Conservation (phyloP, 2,113 vertebrate genomes). For the Cryptotis parvus region DNA sequence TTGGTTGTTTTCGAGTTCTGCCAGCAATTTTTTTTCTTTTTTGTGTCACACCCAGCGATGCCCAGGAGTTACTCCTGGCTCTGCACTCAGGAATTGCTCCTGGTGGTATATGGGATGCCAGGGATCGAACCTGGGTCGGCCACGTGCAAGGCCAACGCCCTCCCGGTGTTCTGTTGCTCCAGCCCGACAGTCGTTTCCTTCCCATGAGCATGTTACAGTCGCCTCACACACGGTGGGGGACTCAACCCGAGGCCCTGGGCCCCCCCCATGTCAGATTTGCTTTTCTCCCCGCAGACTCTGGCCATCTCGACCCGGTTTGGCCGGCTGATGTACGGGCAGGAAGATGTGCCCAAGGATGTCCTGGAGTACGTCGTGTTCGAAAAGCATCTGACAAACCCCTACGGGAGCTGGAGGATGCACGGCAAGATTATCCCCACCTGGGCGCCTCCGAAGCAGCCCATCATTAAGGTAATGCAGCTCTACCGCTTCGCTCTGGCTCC, state of each 20-base stretch:
- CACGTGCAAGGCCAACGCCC: too few species aligned
- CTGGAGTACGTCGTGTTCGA: slow-evolving; percentile 96
- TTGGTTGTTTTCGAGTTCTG: too few species aligned
- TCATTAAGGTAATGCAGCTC: slow-evolving; percentile 91
- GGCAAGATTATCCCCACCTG: slow-evolving; percentile 88
- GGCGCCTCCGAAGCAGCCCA: slow-evolving; percentile 92
- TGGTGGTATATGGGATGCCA: too few species aligned
- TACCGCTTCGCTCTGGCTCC: neutral
- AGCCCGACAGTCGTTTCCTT: too few species aligned
- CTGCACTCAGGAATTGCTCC: too few species aligned
- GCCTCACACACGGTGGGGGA: neutral
- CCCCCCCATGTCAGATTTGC: neutral
- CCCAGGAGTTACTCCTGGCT: too few species aligned
- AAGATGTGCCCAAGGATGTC: slow-evolving; percentile 93
- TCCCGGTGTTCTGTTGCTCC: too few species aligned
- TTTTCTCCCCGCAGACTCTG: slow-evolving; percentile 86
- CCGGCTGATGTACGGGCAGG: slow-evolving; percentile 93
- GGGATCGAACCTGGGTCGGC: too few species aligned
- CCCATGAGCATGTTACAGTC: neutral
- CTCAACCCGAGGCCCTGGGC: neutral
- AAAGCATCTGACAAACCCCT: slow-evolving; percentile 91
- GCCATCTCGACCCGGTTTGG: slow-evolving; percentile 97
- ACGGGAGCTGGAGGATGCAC: slow-evolving; percentile 88
- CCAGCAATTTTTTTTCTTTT: too few species aligned
- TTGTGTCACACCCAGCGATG: too few species aligned